Evolutionary conservation across 1,140 invertebrate genomes (phyloP).

Genomic region (Ooceraea biroi): DNA sequence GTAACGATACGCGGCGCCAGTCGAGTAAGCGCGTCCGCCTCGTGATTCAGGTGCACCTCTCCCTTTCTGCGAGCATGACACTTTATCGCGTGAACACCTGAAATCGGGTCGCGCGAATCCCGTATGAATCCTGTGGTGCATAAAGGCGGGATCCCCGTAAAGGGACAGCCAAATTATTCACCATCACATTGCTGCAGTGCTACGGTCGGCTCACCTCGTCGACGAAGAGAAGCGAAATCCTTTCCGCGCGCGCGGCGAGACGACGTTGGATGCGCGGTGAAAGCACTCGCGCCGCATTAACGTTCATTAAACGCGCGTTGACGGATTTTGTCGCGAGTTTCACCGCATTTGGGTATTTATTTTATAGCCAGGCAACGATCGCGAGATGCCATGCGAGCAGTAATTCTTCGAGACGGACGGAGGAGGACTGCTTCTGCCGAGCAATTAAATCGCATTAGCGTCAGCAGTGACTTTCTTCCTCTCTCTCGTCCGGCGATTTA

Average conservation of each 20-base stretch:
- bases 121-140: slow-evolving; percentile 29
- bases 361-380: background rate
- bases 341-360: slow-evolving; percentile 35
- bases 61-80: slow-evolving; percentile 1
- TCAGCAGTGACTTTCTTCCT: background rate
- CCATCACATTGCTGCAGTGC: background rate
- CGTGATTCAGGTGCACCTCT: slow-evolving; percentile 55
- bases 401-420: background rate
- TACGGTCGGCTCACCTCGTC: background rate
- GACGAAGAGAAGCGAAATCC: background rate
- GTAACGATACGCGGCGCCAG: slow-evolving; percentile 52
- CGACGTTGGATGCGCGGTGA: background rate
- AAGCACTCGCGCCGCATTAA: slow-evolving; percentile 12
- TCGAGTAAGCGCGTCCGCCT: slow-evolving; percentile 18
- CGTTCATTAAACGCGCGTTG: slow-evolving; percentile 27
- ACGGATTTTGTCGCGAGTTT: slow-evolving; percentile 21
- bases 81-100: slow-evolving; percentile 57
- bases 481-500: background rate
- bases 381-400: background rate
- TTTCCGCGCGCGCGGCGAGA: background rate
- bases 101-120: slow-evolving; percentile 59
- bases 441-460: slow-evolving; percentile 47
- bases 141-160: background rate
- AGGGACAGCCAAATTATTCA: slow-evolving; percentile 42
- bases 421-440: background rate